Conservation (phyloP, 30 jellyfish, hydroid and myxozoan species). For the Aurelia coerulea region DNA sequence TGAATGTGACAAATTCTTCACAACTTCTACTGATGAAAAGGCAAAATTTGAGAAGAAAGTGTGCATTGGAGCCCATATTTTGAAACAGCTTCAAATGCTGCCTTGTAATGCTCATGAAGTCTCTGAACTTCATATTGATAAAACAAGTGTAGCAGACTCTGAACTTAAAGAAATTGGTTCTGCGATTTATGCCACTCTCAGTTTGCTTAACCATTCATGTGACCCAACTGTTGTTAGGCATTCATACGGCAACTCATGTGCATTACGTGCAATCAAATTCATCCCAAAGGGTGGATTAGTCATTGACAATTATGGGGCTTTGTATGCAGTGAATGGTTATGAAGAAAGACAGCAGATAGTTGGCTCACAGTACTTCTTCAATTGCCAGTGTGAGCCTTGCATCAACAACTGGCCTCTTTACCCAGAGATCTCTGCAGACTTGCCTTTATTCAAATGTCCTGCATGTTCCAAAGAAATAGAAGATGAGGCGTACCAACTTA, state of each 20-base stretch:
- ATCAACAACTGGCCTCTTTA: slow-evolving; percentile 79
- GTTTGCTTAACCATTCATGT: slow-evolving; percentile 91
- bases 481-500: neutral
- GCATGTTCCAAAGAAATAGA: neutral
- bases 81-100: slow-evolving; percentile 88
- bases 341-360: slow-evolving; percentile 57
- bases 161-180: slow-evolving; percentile 87
- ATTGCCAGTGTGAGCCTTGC: slow-evolving; percentile 83
- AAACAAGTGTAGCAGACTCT: slow-evolving; percentile 54
- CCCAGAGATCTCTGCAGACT: slow-evolving; percentile 20
- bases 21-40: neutral
- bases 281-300: slow-evolving; percentile 81
- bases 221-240: slow-evolving; percentile 94
- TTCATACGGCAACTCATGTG: slow-evolving; percentile 89
- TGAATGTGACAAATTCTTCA: slow-evolving; percentile 25
- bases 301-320: slow-evolving; percentile 90
- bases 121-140: slow-evolving; percentile 64
- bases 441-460: slow-evolving; percentile 54
- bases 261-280: slow-evolving; percentile 78
- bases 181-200: slow-evolving; percentile 89
- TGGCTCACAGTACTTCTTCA: slow-evolving; percentile 74
- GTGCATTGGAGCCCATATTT: slow-evolving; percentile 72
- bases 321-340: slow-evolving; percentile 74
- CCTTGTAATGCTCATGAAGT: slow-evolving; percentile 98
- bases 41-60: slow-evolving; percentile 26